Evolutionary conservation across 2,797 vertebrate genomes (phyloP).

Genomic region (Parotocinclus haroldoi): DNA sequence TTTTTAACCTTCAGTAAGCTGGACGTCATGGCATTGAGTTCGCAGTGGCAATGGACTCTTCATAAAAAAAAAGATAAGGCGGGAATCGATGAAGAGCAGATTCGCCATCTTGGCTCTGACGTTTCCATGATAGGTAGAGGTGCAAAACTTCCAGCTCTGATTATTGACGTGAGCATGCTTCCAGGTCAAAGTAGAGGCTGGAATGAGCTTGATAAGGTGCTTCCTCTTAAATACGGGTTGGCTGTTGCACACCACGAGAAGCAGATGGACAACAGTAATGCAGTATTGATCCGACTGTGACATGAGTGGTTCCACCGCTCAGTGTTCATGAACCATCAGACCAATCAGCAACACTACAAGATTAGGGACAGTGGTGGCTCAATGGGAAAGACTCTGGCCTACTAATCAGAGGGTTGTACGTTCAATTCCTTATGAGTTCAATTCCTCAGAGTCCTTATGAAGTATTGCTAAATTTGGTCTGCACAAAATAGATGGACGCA

Average conservation of each 20-base stretch:
- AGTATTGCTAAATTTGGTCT: no score
- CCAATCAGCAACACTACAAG: no score
- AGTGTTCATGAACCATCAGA: not conserved
- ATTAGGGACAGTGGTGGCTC: no score
- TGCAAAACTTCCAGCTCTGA: constrained; percentile 10
- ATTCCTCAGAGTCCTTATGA: no score
- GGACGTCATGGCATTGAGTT: constrained; percentile 43
- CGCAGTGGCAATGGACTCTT: not conserved
- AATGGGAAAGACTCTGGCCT: no score
- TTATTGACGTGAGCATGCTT: constrained; percentile 30
- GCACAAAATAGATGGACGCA: no score
- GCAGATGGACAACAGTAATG: constrained; percentile 32
- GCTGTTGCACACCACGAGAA: constrained; percentile 26
- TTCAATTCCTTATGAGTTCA: no score
- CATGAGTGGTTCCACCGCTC: constrained; percentile 16
- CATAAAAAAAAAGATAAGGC: constrained; percentile 14
- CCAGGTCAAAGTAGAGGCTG: constrained; percentile 36
- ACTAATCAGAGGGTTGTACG: no score
- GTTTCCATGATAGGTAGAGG: constrained; percentile 11
- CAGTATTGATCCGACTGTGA: constrained; percentile 34
- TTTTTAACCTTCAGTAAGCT: constrained; percentile 47
- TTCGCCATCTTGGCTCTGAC: constrained; percentile 25
- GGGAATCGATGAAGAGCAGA: constrained; percentile 29
- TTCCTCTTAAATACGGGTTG: constrained; percentile 30
- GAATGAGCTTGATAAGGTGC: constrained; percentile 39